Evolutionary conservation across 2,888 invertebrate species (phyloP).

Genomic region (Suillia variegata): DNA sequence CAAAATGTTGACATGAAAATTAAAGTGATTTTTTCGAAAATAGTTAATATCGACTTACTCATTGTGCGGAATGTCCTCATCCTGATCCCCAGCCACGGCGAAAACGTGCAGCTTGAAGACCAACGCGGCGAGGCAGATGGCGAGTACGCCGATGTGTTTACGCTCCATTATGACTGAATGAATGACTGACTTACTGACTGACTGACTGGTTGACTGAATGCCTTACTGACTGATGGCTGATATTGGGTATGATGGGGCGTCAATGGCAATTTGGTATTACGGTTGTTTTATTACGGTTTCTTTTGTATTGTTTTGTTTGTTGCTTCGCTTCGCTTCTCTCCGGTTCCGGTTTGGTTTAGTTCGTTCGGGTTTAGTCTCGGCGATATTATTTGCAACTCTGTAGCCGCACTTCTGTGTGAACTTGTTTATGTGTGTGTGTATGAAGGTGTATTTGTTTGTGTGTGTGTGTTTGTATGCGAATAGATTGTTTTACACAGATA

Average conservation of each 20-base stretch:
- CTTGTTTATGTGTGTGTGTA: conserved; percentile 5
- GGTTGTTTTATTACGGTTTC: neutral
- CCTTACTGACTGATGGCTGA: neutral
- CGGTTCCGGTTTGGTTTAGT: neutral
- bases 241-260: neutral
- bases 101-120: conserved; percentile 49
- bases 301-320: neutral
- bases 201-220: conserved; percentile 5
- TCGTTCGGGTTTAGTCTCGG: neutral
- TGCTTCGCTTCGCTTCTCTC: too few relatives aligned
- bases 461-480: neutral
- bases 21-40: neutral
- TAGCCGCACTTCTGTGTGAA: neutral
- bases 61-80: conserved; percentile 88
- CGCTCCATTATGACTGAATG: conserved; percentile 43
- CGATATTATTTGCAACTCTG: neutral
- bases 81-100: conserved; percentile 68
- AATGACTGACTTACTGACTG: neutral
- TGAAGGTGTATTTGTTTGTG: too few relatives aligned
- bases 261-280: neutral
- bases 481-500: neutral
- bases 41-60: conserved; percentile 75
- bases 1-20: neutral
- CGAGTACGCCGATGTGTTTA: conserved; percentile 48
- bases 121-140: conserved; percentile 50